Conservation (phyloP, 2,888 invertebrate species). For the Lydus trimaculatus region DNA sequence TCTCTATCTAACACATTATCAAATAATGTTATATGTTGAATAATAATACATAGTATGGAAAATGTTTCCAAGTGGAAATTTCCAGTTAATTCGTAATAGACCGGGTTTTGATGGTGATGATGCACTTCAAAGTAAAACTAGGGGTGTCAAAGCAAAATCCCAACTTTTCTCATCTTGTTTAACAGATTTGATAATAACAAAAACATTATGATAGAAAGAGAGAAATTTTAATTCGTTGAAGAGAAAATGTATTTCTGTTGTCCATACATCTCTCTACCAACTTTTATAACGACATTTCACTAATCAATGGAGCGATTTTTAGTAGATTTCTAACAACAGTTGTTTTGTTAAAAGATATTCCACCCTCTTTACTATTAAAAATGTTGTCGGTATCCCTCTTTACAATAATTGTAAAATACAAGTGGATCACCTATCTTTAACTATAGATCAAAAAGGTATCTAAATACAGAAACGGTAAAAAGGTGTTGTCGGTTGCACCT, state of each 20-base stretch:
- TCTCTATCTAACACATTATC: not conserved
- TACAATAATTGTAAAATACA: constrained; percentile 7
- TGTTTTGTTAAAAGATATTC: not conserved
- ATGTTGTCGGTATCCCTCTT: not conserved
- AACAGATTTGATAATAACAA: constrained; percentile 4
- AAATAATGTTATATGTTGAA: too few species aligned
- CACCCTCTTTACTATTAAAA: not conserved
- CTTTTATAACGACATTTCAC: not conserved
- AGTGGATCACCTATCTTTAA: constrained; percentile 7
- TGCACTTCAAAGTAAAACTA: constrained; percentile 31
- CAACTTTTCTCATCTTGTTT: constrained; percentile 11
- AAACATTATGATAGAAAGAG: not conserved
- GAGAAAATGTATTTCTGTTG: not conserved
- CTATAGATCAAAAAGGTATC: not conserved
- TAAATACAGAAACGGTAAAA: not conserved
- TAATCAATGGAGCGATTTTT: constrained; percentile 10
- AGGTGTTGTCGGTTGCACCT: constrained; percentile 41
- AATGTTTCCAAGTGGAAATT: constrained; percentile 25
- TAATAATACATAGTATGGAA: not conserved
- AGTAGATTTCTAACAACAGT: not conserved
- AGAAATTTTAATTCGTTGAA: not conserved
- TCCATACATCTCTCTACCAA: too few species aligned
- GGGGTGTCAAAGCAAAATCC: constrained; percentile 33
- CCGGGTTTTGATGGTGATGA: constrained; percentile 22
- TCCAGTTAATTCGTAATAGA: constrained; percentile 33